Evolutionary conservation across 1,140 invertebrate genomes (phyloP).

Genomic region (Cotesia glomerata): DNA sequence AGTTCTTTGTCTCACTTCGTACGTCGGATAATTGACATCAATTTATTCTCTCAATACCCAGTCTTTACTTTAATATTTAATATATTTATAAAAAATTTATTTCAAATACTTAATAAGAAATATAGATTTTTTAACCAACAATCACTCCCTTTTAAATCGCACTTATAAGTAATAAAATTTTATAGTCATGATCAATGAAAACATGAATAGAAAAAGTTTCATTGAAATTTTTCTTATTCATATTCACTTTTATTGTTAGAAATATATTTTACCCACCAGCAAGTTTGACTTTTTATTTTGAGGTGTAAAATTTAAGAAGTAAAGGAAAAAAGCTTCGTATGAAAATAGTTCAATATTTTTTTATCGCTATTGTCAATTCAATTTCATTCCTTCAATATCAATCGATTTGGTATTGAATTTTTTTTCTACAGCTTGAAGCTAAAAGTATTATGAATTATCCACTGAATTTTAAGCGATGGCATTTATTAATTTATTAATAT

Average conservation of each 20-base stretch:
- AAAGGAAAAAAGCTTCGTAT: too few relatives aligned
- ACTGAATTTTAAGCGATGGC: neutral
- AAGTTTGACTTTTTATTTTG: too few relatives aligned
- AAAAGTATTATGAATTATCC: neutral
- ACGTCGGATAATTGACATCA: neutral
- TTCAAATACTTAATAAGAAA: too few relatives aligned
- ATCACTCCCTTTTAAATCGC: neutral
- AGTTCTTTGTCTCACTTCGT: neutral
- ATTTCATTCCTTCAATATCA: constrained; percentile 25
- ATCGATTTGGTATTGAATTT: constrained; percentile 25
- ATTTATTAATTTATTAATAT: neutral
- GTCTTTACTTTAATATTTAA: neutral
- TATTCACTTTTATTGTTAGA: too few relatives aligned
- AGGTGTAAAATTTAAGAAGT: too few relatives aligned
- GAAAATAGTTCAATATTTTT: too few relatives aligned
- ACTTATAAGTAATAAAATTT: too few relatives aligned
- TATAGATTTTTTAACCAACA: neutral
- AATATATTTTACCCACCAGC: too few relatives aligned
- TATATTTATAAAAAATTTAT: too few relatives aligned
- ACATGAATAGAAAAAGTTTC: too few relatives aligned
- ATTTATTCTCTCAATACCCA: neutral
- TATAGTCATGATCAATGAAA: too few relatives aligned
- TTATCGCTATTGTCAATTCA: constrained; percentile 8
- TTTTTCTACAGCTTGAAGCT: neutral
- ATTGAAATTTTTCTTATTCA: too few relatives aligned